A percentile compares a stretch with the other conserved stretches of the same genome.
phyloP scores from a whole-genome alignment of 1,140 invertebrate genomes.

The Euura lappo region DNA sequence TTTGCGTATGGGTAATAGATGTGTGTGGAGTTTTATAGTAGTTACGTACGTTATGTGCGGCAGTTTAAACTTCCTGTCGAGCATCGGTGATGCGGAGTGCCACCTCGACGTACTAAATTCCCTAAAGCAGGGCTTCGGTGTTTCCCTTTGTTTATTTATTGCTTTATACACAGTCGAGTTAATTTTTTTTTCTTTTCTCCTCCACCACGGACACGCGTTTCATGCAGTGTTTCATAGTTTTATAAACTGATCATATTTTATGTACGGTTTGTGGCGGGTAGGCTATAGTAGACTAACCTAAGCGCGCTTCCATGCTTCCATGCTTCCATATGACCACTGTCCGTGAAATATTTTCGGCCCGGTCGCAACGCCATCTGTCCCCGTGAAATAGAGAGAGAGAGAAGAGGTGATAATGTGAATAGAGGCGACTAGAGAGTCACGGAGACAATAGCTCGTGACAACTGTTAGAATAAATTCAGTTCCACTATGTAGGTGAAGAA shows the following conservation, averaged over 20 bases:
- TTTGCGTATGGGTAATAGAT: too few species aligned
- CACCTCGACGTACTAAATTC: conserved; percentile 55
- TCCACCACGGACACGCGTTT: conserved; percentile 15
- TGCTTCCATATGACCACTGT: conserved; percentile 20
- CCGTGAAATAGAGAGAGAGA: conserved; percentile 1
- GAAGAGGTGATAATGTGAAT: conserved; percentile 9
- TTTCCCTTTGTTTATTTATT: conserved; percentile 28
- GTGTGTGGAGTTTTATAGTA: too few species aligned
- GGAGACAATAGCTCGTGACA: background rate
- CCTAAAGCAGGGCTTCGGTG: conserved; percentile 30
- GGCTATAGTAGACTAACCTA: conserved; percentile 12
- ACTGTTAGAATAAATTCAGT: background rate
- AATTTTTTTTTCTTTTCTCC: conserved; percentile 30
- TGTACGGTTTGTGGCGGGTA: background rate
- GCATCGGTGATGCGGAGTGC: conserved; percentile 59
- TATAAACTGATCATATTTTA: background rate
- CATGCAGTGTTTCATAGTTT: background rate
- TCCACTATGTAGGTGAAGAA: too few species aligned
- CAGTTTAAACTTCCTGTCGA: conserved; percentile 55
- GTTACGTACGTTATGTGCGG: conserved; percentile 39
- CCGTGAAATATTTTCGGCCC: background rate
- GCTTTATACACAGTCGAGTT: conserved; percentile 18
- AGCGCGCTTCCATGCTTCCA: conserved; percentile 25
- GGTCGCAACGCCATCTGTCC: background rate
- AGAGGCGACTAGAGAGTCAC: conserved; percentile 10